Percentiles rank a stretch among this genome's conserved stretches.
Evolutionary conservation across 2,797 vertebrate genomes (phyloP).

Genomic region (Poecilia velifera): DNA sequence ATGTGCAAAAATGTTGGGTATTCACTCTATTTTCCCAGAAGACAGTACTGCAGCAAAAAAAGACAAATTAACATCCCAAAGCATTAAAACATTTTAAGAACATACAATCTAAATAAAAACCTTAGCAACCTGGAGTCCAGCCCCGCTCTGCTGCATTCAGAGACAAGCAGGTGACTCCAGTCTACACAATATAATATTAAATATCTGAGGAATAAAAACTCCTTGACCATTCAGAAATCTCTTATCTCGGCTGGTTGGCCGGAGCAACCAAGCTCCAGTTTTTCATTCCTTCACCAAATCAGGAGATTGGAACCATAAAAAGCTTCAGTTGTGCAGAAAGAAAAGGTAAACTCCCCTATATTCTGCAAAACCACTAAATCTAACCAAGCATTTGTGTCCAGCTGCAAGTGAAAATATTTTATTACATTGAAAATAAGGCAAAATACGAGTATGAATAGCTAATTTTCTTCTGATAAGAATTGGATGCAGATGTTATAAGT

Average conservation of each 20-base stretch:
- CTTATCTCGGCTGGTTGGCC: background rate
- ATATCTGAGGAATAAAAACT: background rate
- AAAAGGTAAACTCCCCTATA: background rate
- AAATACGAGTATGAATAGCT: too few relatives aligned
- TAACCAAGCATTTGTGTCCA: too few relatives aligned
- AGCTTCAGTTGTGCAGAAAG: background rate
- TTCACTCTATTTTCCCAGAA: background rate
- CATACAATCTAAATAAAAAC: background rate
- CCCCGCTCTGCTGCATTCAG: background rate
- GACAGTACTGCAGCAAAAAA: background rate
- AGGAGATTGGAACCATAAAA: background rate
- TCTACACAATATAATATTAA: background rate
- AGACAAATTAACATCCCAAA: background rate
- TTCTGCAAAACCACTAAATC: background rate
- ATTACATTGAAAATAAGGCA: too few relatives aligned
- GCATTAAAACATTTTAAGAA: background rate
- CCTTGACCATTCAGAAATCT: constrained; percentile 1
- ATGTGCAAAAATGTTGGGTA: background rate
- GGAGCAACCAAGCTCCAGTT: background rate
- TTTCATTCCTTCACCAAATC: background rate
- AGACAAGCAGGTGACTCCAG: background rate
- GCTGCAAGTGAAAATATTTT: too few relatives aligned
- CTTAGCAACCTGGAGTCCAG: background rate
- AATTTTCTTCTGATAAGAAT: too few relatives aligned
- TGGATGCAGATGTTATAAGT: too few relatives aligned